phyloP scores from a whole-genome alignment of 2,888 invertebrate genomes.

The Aspidiotus destructor region DNA sequence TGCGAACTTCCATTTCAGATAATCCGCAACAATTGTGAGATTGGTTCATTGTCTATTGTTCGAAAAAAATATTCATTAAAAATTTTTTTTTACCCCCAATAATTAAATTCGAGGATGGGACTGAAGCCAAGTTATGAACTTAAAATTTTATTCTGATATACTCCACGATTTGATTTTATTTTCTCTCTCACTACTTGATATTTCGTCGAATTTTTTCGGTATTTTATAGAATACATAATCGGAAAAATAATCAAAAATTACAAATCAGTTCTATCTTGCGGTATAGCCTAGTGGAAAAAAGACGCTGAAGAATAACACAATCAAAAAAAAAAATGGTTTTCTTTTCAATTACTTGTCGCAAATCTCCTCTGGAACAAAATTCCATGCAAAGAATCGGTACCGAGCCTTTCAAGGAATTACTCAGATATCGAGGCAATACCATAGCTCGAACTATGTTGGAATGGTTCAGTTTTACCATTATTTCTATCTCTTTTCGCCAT shows the following conservation, averaged over 20 bases:
- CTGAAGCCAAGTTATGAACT: too few species aligned
- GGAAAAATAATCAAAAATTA: too few species aligned
- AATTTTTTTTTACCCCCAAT: not conserved
- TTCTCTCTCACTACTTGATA: too few species aligned
- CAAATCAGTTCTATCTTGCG: too few species aligned
- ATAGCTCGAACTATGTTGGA: slow-evolving; percentile 15
- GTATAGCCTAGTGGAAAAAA: too few species aligned
- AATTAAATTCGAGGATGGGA: too few species aligned
- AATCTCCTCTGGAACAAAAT: slow-evolving; percentile 15
- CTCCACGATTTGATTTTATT: too few species aligned
- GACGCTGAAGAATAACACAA: not conserved
- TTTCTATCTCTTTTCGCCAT: slow-evolving; percentile 24
- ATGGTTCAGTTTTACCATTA: slow-evolving; percentile 17
- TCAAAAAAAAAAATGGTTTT: not conserved
- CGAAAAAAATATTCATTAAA: not conserved
- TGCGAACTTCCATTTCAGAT: slow-evolving; percentile 9
- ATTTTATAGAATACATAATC: too few species aligned
- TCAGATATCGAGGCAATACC: slow-evolving; percentile 3
- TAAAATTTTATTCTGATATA: too few species aligned
- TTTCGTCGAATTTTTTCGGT: too few species aligned
- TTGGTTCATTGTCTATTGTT: slow-evolving; percentile 12
- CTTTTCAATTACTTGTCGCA: slow-evolving; percentile 4
- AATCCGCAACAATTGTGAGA: slow-evolving; percentile 20
- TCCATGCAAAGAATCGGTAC: slow-evolving; percentile 19
- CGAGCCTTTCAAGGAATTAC: not conserved